These are phyloP conservation scores for Autographa gamma DNA, from an alignment of 2,888 invertebrate genomes.

Conservation along the genomic window DNA sequence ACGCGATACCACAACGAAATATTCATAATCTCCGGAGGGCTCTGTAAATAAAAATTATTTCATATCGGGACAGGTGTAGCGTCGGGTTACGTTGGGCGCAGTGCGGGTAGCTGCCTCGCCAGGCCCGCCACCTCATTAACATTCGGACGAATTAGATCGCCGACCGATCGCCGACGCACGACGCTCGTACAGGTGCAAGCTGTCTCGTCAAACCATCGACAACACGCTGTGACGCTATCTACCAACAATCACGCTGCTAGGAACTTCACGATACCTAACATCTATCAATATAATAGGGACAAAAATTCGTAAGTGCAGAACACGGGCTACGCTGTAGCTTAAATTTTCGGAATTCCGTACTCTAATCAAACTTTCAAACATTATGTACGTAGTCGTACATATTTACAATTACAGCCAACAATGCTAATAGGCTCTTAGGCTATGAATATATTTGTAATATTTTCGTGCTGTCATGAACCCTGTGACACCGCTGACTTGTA, in stretches of 20 bases:
- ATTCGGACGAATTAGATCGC: conserved; percentile 82
- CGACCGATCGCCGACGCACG: conserved; percentile 60
- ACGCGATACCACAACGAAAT: conserved; percentile 80
- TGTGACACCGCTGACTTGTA: conserved; percentile 66
- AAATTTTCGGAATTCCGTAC: conserved; percentile 27
- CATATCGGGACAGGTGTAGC: conserved; percentile 84
- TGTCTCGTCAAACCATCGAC: conserved; percentile 75
- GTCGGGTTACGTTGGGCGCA: conserved; percentile 77
- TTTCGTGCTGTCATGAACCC: conserved; percentile 63
- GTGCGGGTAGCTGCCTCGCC: conserved; percentile 33
- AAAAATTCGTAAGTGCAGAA: conserved; percentile 14
- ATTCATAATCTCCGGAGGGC: conserved; percentile 85
- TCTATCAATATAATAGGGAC: conserved; percentile 45
- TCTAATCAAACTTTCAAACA: conserved; percentile 49
- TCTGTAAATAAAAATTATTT: conserved; percentile 86
- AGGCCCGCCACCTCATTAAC: conserved; percentile 73
- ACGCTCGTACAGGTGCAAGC: conserved; percentile 75
- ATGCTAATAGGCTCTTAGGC: conserved; percentile 42
- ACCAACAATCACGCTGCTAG: conserved; percentile 75
- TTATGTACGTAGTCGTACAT: conserved; percentile 42
- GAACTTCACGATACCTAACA: conserved; percentile 70
- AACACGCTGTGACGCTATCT: conserved; percentile 79
- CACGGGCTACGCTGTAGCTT: not conserved
- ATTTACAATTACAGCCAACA: conserved; percentile 39
- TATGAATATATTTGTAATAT: conserved; percentile 58